A percentile compares a stretch with the other conserved stretches of the same genome.
phyloP scores from a whole-genome alignment of 2,888 invertebrate genomes.

The Polydrusus tereticollis region DNA sequence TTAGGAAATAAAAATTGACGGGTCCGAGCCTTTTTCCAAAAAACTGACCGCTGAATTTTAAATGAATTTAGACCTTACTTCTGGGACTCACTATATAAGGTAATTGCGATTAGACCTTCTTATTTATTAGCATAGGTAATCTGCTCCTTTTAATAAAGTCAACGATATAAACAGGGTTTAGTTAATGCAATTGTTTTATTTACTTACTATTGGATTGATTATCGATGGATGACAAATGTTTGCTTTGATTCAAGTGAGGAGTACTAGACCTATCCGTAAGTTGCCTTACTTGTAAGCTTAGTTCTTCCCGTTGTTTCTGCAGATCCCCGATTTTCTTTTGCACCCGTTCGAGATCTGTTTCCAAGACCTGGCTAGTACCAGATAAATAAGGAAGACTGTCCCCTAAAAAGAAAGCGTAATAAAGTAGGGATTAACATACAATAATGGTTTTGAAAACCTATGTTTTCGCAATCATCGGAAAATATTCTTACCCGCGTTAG shows the following conservation, averaged over 20 bases:
- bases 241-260: constrained; percentile 68
- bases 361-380: constrained; percentile 77
- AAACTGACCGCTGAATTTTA: too few species aligned
- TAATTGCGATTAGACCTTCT: too few species aligned
- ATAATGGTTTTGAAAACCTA: neutral
- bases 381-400: constrained; percentile 68
- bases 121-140: too few species aligned
- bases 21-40: too few species aligned
- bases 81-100: too few species aligned
- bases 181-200: neutral
- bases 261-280: constrained; percentile 85
- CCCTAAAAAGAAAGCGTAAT: constrained; percentile 54
- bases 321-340: constrained; percentile 88
- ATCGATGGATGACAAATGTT: constrained; percentile 58
- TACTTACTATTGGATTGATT: constrained; percentile 49
- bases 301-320: constrained; percentile 86
- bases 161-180: neutral
- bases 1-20: too few species aligned
- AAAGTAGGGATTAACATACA: neutral
- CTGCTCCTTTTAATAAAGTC: neutral
- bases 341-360: constrained; percentile 86
- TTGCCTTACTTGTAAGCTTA: constrained; percentile 88
- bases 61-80: too few species aligned
- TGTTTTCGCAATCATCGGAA: neutral
- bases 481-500: constrained; percentile 61